Base-by-base conservation (phyloP, 1,140 invertebrate genomes). In the Trachelipus rathkii region DNA sequence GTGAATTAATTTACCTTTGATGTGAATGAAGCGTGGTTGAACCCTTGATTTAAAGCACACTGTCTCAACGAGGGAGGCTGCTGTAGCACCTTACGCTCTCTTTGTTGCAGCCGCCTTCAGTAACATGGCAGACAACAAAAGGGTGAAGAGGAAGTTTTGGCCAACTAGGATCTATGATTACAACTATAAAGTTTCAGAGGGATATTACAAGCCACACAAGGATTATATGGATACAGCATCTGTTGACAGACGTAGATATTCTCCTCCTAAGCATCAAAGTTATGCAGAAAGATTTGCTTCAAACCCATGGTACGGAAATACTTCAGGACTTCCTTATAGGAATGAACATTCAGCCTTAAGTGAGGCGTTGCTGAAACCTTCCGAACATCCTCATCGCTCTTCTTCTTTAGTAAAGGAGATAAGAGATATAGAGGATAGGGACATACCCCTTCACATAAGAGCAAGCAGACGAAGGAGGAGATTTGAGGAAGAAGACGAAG, bases 201-300 rank as follows among this genome's bases (percentile, higher is more conserved):
- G 77, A 73, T 79, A 79, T 73, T 81, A 75, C 76, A 78, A 75
- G 33, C 78, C 73, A 33, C 78, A 78, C 75, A 79, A 70, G 44
- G 73, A 80, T 43, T 79, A 73, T 66, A 78, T 73, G 44, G 75
- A 78, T 19, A 78, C 71, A 23, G 67, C 73, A 83, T 85, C 84
- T 92, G 91, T 89, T 95, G 93, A 84, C 95, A 95, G 8, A 95
- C 88, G 44, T 93, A 89, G 84, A 95, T 75, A 60, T 67, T 67
- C 50, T 23, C 79, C 79, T 43, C 79, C 79, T 1, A 76, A 81
- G 71, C 70, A 70, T 68, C 71, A 75, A 43, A 68, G 74, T n/a
- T 81, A 74, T 53, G 79, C 79, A 24, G 79, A 81, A 44, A 77
- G 79, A 43, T 81, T 78, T 70, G 79, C 77, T n/a, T 44, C 23